These are phyloP conservation scores for Yasuhikotakia modesta DNA, from an alignment of 2,797 vertebrate species.

Conservation along the genomic window DNA sequence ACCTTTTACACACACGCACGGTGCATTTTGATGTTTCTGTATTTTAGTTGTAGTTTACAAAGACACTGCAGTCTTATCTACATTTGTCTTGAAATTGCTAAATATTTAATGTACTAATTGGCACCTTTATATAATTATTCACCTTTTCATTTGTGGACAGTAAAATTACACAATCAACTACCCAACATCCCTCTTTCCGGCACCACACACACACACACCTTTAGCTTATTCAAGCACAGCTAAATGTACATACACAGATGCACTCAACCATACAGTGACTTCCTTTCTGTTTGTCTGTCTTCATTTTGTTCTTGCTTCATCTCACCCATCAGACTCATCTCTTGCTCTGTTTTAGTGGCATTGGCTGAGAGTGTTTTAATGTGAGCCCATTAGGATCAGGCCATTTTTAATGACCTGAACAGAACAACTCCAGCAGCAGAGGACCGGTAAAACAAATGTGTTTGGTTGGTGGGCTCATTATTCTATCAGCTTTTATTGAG, in stretches of 20 bases:
- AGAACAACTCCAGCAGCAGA: slow-evolving; percentile 21
- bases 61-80: no score
- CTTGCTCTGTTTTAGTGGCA: not conserved
- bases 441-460: slow-evolving; percentile 48
- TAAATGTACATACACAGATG: slow-evolving; percentile 31
- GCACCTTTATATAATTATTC: no score
- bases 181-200: not conserved
- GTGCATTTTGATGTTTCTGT: no score
- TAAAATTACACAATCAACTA: not conserved
- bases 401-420: slow-evolving; percentile 45
- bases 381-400: slow-evolving; percentile 27
- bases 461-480: slow-evolving; percentile 41
- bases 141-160: not conserved
- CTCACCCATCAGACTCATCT: slow-evolving; percentile 33
- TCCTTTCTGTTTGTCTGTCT: slow-evolving; percentile 1
- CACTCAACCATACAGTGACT: slow-evolving; percentile 24
- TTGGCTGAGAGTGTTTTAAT: slow-evolving; percentile 33
- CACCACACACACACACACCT: not conserved
- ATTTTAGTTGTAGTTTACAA: no score
- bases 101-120: no score
- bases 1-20: slow-evolving; percentile 1
- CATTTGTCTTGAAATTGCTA: no score
- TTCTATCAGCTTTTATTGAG: slow-evolving; percentile 43
- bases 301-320: slow-evolving; percentile 33
- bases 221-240: slow-evolving; percentile 26